Conservation (phyloP, 2,888 invertebrate species). For the Tiliacea citrago region DNA sequence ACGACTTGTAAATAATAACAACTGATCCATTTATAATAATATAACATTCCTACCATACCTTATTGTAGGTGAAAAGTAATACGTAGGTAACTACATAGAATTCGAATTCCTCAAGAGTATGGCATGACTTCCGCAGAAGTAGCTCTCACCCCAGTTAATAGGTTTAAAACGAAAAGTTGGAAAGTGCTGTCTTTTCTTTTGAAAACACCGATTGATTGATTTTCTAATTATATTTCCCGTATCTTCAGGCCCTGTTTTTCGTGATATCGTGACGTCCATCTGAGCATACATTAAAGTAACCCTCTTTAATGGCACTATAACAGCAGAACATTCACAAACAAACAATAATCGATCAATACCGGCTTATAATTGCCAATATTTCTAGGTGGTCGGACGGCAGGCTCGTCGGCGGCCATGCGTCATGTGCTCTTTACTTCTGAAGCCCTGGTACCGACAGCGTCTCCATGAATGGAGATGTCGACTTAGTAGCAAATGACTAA, state of each 20-base stretch:
- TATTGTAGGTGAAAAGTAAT: not conserved
- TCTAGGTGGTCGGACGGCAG: not conserved
- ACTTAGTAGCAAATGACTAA: constrained; percentile 62
- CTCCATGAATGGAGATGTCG: constrained; percentile 66
- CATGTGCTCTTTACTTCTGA: constrained; percentile 43
- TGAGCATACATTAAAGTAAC: constrained; percentile 27
- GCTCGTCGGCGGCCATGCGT: constrained; percentile 39
- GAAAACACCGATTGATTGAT: constrained; percentile 1
- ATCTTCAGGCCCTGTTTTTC: not conserved
- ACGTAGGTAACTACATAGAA: not conserved
- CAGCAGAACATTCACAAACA: constrained; percentile 22
- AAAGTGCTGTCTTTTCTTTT: not conserved
- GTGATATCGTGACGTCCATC: constrained; percentile 39
- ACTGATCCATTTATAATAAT: not conserved
- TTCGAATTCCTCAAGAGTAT: not conserved
- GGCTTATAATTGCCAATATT: constrained; percentile 20
- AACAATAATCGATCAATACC: constrained; percentile 31
- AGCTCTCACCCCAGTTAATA: not conserved
- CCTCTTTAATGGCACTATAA: constrained; percentile 44
- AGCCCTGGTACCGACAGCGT: constrained; percentile 36
- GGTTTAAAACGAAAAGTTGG: constrained; percentile 8
- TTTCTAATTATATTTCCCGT: constrained; percentile 24
- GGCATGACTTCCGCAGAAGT: not conserved
- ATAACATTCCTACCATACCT: no score
- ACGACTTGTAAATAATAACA: not conserved